A percentile compares a stretch with the other conserved stretches of the same genome.
These are phyloP conservation scores for Pogonomyrmex californicus DNA, from an alignment of 1,140 invertebrate species.

Conservation along the genomic window DNA sequence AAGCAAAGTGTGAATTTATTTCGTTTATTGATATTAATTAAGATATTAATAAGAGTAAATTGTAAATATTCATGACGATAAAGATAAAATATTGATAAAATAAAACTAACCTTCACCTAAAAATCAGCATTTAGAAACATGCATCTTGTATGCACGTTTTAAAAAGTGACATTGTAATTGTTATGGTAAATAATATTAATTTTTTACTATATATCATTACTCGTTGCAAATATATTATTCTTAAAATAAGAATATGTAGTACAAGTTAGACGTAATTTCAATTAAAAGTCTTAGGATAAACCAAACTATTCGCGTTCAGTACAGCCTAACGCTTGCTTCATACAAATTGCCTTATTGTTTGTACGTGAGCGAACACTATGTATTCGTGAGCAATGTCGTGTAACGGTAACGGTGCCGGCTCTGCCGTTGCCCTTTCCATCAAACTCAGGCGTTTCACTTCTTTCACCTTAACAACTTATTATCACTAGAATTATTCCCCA, in stretches of 20 bases:
- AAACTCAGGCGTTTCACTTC: constrained; percentile 18
- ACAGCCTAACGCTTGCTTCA: constrained; percentile 13
- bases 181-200: neutral
- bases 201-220: neutral
- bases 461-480: constrained; percentile 1
- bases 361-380: constrained; percentile 40
- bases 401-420: constrained; percentile 46
- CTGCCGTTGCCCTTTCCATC: constrained; percentile 11
- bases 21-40: neutral
- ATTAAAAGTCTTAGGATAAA: constrained; percentile 12
- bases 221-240: neutral
- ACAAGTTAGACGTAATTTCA: neutral
- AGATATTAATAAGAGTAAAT: neutral
- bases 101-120: neutral
- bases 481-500: neutral
- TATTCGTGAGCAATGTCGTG: constrained; percentile 21
- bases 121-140: neutral
- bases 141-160: neutral
- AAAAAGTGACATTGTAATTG: neutral
- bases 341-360: constrained; percentile 44
- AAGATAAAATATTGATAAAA: neutral
- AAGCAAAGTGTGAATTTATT: neutral
- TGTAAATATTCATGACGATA: neutral
- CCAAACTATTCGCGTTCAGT: neutral
- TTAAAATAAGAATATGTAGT: neutral